These are phyloP conservation scores for Subacronicta megacephala DNA, from an alignment of 2,888 invertebrate species.

Conservation along the genomic window DNA sequence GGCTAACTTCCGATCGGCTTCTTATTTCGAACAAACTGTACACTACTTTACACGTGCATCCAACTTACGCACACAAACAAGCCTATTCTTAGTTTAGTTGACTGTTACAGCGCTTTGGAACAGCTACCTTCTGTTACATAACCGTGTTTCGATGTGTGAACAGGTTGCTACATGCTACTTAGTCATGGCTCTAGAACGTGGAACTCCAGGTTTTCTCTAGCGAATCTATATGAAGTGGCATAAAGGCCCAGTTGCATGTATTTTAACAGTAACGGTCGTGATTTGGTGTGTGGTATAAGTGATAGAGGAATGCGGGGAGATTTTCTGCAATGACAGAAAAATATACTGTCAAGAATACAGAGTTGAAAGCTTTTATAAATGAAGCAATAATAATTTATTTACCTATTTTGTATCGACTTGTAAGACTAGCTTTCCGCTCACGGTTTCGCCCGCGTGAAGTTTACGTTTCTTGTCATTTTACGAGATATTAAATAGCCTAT, in stretches of 20 bases:
- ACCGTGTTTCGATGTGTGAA: conserved; percentile 22
- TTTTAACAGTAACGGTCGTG: conserved; percentile 36
- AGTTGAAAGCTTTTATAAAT: no score
- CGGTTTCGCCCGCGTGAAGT: no score
- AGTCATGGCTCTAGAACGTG: conserved; percentile 33
- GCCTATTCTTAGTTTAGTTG: conserved; percentile 23
- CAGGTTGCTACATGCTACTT: conserved; percentile 26
- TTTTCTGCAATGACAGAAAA: no score
- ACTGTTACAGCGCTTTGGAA: conserved; percentile 36
- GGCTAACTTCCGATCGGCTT: no score
- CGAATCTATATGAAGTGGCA: conserved; percentile 58
- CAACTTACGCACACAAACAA: conserved; percentile 7
- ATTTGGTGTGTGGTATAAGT: conserved; percentile 23
- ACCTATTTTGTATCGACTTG: no score
- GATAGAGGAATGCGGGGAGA: conserved; percentile 4
- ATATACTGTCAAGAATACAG: no score
- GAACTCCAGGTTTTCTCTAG: conserved; percentile 57
- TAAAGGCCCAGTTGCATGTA: conserved; percentile 40
- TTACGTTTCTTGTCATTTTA: no score
- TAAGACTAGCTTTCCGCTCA: no score
- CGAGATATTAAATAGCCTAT: no score
- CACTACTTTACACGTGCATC: neutral
- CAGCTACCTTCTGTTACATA: conserved; percentile 12
- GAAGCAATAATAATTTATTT: no score
- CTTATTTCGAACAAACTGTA: no score